Evolutionary conservation across 2,888 invertebrate genomes (phyloP), one percentile per base, ranked within the genome.

Genomic region (Phasia obesa): DNA sequence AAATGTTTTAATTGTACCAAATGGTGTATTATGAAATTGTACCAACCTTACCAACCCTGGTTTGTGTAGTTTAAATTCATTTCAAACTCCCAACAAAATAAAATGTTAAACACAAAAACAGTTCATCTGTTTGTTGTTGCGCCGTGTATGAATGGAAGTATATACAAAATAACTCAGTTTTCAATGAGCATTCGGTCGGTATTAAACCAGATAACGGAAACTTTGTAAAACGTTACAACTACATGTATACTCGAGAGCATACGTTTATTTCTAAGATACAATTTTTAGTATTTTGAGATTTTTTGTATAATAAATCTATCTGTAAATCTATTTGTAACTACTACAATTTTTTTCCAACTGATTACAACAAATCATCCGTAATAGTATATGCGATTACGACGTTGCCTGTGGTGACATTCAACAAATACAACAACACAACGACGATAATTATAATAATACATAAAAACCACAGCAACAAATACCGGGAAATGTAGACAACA

Each of bases 391-490:
- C 31, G 21, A 67, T 42, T 31, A 47, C 53, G 4, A 53, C 57
- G 79, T 83, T 79, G 83, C 75, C 73, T 75, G 83, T 83, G 69
- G 75, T 78, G 78, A 83, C 82, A 83, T 83, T 83, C 78, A 83
- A 79, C 74, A 83, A 83, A 83, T 74, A 80, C 15, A 35, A 27
- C 49, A 55, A 75, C 35, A 51, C 7, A 69, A 55, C 57, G 11
- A 60, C 59, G 76, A 64, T 53, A 75, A 59, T 13, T 60, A 69
- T n/a, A 65, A 79, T 31, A 73, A 49, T 2, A 67, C 65, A n/a
- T 7, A 35, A 35, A 81, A 77, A 69, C 62, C 67, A 69, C 69
- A 77, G 73, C 77, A 82, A 82, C 55, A 78, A 78, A 74, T 82
- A 78, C 82, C 82, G 82, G 82, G 51, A 74, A 82, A 77, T 82